These are phyloP conservation scores for Hartigia nigra DNA, from an alignment of 2,888 invertebrate genomes.

Conservation along the genomic window DNA sequence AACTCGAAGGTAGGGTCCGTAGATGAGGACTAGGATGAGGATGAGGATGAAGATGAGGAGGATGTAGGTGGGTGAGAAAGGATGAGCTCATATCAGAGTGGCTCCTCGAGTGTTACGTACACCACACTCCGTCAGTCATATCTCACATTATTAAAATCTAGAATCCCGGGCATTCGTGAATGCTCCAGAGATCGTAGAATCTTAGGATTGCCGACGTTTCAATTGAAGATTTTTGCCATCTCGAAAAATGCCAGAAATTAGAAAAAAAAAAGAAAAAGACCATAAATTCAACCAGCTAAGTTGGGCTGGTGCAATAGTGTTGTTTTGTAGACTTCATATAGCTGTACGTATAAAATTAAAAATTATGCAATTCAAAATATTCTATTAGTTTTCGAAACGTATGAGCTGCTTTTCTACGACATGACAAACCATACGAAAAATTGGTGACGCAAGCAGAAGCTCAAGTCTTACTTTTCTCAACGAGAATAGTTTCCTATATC, in stretches of 20 bases:
- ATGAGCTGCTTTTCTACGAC: background rate
- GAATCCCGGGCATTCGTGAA: background rate
- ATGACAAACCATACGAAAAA: background rate
- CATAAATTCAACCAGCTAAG: background rate
- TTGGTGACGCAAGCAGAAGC: background rate
- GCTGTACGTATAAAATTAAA: too few species aligned
- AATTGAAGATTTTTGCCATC: background rate
- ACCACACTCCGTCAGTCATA: conserved; percentile 37
- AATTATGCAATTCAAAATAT: background rate
- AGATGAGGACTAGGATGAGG: conserved; percentile 13
- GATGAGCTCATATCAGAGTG: conserved; percentile 23
- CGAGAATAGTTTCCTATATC: background rate
- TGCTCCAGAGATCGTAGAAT: background rate
- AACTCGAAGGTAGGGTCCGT: background rate
- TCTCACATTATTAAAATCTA: conserved; percentile 51
- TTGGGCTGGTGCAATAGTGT: too few species aligned
- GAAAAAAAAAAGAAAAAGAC: background rate
- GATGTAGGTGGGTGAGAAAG: conserved; percentile 11
- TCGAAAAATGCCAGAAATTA: background rate
- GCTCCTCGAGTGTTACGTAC: conserved; percentile 34
- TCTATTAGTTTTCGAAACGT: background rate
- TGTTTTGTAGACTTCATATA: too few species aligned
- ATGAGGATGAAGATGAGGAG: background rate
- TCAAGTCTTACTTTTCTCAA: background rate
- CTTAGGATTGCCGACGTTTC: background rate